Evolutionary conservation across 2,888 invertebrate species (phyloP).

Genomic region (Dryobota labecula): DNA sequence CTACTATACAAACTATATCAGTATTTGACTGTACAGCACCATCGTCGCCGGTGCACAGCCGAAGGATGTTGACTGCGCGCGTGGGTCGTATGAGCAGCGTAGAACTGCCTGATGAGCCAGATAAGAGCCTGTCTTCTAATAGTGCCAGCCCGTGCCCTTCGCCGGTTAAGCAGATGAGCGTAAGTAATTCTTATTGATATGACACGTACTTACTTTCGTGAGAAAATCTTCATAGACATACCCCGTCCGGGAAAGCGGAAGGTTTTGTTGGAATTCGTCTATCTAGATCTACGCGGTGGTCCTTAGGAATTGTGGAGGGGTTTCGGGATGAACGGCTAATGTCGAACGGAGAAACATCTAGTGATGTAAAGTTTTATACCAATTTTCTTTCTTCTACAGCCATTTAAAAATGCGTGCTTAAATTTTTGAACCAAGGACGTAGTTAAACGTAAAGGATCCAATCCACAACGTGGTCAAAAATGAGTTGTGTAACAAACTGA

Average conservation of each 20-base stretch:
- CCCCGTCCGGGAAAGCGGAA: neutral
- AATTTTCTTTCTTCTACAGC: neutral
- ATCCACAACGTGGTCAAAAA: too few species aligned
- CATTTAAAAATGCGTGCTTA: neutral
- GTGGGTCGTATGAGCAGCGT: slow-evolving; percentile 98
- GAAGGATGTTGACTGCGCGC: slow-evolving; percentile 94
- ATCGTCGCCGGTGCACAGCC: slow-evolving; percentile 97
- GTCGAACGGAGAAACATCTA: neutral
- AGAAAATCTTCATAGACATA: neutral
- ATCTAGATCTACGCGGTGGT: neutral
- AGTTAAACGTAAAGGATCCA: too few species aligned
- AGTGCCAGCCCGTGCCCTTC: slow-evolving; percentile 98
- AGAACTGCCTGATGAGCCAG: slow-evolving; percentile 97
- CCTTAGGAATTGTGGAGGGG: neutral
- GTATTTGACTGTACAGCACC: slow-evolving; percentile 92
- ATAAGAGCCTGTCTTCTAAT: slow-evolving; percentile 97
- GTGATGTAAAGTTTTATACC: neutral
- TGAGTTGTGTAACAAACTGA: too few species aligned
- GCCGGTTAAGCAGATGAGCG: slow-evolving; percentile 92
- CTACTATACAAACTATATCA: slow-evolving; percentile 28
- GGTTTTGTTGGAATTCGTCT: neutral
- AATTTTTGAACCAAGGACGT: too few species aligned
- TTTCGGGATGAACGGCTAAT: neutral
- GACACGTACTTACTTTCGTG: neutral
- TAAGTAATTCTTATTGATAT: slow-evolving; percentile 69